Base-by-base conservation (phyloP, 1,140 invertebrate genomes). In the Solenopsis fugax region DNA sequence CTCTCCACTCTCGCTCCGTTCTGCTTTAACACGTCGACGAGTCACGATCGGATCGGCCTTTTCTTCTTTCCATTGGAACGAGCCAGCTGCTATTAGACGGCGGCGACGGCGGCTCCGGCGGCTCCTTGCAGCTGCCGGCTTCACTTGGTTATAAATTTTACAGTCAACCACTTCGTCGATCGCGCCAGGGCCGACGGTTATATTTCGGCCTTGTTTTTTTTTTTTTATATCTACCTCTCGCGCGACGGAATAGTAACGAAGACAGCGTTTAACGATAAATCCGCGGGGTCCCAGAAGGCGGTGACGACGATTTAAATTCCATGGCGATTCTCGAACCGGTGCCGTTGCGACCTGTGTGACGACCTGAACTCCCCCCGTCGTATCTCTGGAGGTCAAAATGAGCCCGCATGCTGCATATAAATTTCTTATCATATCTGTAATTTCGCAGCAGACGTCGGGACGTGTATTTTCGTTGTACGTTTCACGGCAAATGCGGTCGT, bases 21-120 rank as follows among this genome's bases (percentile, higher is more conserved):
- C 80, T 60, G 80, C 80, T 62, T 84, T 84, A 84, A 84, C 80
- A 84, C 67, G 69, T 75, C 69, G 69, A 73, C 80, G 41, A 84
- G 80, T 84, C 80, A 84, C 80, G 80, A 84, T 84, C 69, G 69
- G 54, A 73, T 84, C 69, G 80, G 54, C 72, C 80, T 84, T 77
- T 81, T 60, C 69, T 84, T 60, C 41, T 60, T 29, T 12, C 62
- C 75, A 29, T 50, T 37, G 77, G 60, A 41, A 60, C 80, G 80
- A 60, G 80, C 80, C 80, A 84, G 80, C 80, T 84, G 80, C 54
- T 34, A 84, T 84, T 84, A 84, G 69, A 75, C 80, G 64, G 48
- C 78, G 69, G 80, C 4, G 7, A 3, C 41, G 7, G 41, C 41
- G 7, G 41, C 41, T 0, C 2, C 80, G 48, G 48, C 78, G 54